A percentile compares a stretch with the other conserved stretches of the same genome.
Conservation (phyloP, 2,888 invertebrate genomes). For the Conchocele bisecta region DNA sequence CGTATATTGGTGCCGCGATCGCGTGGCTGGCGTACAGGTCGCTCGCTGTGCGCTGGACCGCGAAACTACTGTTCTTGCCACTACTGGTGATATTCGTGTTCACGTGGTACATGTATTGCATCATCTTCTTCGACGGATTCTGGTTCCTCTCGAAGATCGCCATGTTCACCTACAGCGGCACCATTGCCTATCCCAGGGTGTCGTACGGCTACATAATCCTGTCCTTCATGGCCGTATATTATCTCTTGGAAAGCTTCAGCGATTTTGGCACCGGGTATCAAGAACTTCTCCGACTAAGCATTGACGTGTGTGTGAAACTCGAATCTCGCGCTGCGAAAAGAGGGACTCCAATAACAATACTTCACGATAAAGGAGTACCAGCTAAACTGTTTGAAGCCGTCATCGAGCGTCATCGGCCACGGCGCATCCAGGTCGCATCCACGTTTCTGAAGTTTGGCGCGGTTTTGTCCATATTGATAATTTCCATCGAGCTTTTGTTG, state of each 20-base stretch:
- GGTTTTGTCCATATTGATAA: slow-evolving; percentile 13
- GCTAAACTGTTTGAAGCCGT: slow-evolving; percentile 14
- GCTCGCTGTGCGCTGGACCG: not conserved
- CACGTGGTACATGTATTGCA: slow-evolving; percentile 43
- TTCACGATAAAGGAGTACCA: slow-evolving; percentile 24
- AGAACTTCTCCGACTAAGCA: slow-evolving; percentile 21
- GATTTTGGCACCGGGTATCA: slow-evolving; percentile 28
- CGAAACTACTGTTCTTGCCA: not conserved
- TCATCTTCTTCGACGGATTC: slow-evolving; percentile 34
- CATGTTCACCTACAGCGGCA: slow-evolving; percentile 43
- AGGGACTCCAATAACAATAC: not conserved
- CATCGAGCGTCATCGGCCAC: slow-evolving; percentile 27
- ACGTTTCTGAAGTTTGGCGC: slow-evolving; percentile 28
- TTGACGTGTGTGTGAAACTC: slow-evolving; percentile 24
- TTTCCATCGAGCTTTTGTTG: slow-evolving; percentile 32
- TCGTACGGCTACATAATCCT: slow-evolving; percentile 43
- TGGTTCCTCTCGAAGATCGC: slow-evolving; percentile 44
- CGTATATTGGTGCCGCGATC: not conserved
- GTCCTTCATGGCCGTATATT: slow-evolving; percentile 41
- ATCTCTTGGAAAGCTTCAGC: slow-evolving; percentile 29
- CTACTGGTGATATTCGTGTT: slow-evolving; percentile 17
- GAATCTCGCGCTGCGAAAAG: not conserved
- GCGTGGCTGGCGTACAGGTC: not conserved
- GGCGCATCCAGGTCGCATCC: slow-evolving; percentile 21
- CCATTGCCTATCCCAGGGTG: slow-evolving; percentile 38